Base-by-base conservation (phyloP, 2,113 vertebrate genomes). In the Cricetomys ansorgei region DNA sequence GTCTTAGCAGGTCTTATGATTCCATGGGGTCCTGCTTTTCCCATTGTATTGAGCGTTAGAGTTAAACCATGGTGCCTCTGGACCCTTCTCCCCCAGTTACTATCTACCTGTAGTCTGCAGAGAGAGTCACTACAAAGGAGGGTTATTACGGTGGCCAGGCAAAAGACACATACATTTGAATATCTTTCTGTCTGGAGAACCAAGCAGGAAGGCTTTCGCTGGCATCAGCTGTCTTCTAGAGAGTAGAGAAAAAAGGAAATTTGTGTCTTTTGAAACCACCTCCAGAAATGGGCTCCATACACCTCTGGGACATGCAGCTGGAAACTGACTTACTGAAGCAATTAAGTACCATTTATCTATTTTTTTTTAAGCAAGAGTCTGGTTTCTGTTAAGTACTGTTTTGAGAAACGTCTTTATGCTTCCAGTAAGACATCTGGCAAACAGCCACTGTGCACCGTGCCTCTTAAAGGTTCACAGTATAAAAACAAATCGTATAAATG, bases 391-490 rank as follows among this genome's bases (percentile, higher is more conserved):
- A 67, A 92, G 81, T 34, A 19, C 57, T 75, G 7, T 91, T 96
- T 13, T 23, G 50, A 84, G 92, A 97, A 94, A 79, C 64, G 27
- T 34, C 15, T 92, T 81, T 55, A 55, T 69, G 90, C 92, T 96
- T 95, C 95, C 91, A n/a, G 40, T 92, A 92, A 97, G 93, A 40
- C 15, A 73, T 77, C 77, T 95, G 76, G 93, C 91, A 88, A 86
- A 79, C 16, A 53, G 31, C 70, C 67, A 95, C 34, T 65, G 8
- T 84, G n/a, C 65, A 94, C 91, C 96, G 87, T 64, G 23, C 29
- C 65, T 95, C 86, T 57, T 43, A 80, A 95, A 91, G 91, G 40
- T 79, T 37, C 87, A 62, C 45, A 69, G 12, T 23, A 13, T 91
- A 23, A 88, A 87, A 94, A 80, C 48, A 50, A 89, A 67, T 70